These are phyloP conservation scores for Halesus radiatus DNA, from an alignment of 1,140 invertebrate genomes.

Conservation along the genomic window DNA sequence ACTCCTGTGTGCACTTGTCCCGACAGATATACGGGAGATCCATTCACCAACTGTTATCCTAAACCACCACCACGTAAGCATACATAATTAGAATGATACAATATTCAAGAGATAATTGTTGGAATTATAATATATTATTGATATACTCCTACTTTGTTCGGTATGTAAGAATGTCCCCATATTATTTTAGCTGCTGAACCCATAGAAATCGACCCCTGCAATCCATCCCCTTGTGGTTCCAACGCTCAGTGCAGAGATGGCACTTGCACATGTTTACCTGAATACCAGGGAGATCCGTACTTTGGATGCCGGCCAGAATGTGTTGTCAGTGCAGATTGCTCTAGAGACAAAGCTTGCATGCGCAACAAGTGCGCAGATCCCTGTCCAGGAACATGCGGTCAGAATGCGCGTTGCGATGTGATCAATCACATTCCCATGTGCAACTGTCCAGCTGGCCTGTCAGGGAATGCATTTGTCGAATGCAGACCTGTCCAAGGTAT, in stretches of 20 bases:
- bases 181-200: constrained; percentile 61
- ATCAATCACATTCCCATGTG: constrained; percentile 80
- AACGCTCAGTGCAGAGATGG: constrained; percentile 75
- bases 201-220: constrained; percentile 71
- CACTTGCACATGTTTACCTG: constrained; percentile 77
- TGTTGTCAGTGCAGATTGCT: constrained; percentile 86
- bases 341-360: constrained; percentile 80
- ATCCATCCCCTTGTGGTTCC: constrained; percentile 78
- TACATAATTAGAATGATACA: constrained; percentile 72
- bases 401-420: constrained; percentile 75
- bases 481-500: constrained; percentile 72
- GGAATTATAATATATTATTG: too few relatives aligned
- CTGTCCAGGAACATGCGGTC: constrained; percentile 83
- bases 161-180: constrained; percentile 5
- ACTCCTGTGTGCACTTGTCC: constrained; percentile 78
- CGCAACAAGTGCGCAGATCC: constrained; percentile 83
- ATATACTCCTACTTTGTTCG: too few relatives aligned
- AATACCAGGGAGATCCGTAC: constrained; percentile 80
- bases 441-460: constrained; percentile 75
- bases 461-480: constrained; percentile 84
- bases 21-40: constrained; percentile 78
- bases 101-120: not conserved
- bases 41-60: constrained; percentile 73
- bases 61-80: constrained; percentile 61
- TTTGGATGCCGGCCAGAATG: constrained; percentile 85